Evolutionary conservation across 1,140 invertebrate species (phyloP).

Genomic region (Sitophilus oryzae): DNA sequence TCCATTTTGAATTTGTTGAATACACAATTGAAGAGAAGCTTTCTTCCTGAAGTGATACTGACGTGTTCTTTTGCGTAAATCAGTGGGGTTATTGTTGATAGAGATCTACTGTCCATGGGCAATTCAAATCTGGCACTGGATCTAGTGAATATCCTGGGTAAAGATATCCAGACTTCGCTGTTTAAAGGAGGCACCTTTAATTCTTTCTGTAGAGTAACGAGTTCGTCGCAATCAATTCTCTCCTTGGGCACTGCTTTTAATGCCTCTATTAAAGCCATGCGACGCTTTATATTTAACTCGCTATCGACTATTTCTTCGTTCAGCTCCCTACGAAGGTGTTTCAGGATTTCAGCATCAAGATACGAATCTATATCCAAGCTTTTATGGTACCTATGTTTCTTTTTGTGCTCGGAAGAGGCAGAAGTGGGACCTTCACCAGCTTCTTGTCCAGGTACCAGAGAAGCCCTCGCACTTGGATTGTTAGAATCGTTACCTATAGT

Average conservation of each 20-base stretch:
- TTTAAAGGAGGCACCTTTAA: constrained; percentile 44
- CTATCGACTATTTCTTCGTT: constrained; percentile 60
- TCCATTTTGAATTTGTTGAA: constrained; percentile 50
- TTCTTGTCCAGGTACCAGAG: constrained; percentile 42
- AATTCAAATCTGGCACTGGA: constrained; percentile 59
- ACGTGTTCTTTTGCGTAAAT: constrained; percentile 57
- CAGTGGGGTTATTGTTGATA: constrained; percentile 53
- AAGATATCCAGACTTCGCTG: constrained; percentile 51
- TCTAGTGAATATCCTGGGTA: constrained; percentile 58
- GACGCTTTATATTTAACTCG: constrained; percentile 58
- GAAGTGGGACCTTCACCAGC: constrained; percentile 31
- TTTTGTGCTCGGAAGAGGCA: not conserved
- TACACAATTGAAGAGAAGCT: constrained; percentile 53
- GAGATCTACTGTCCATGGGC: constrained; percentile 53
- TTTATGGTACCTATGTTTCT: not conserved
- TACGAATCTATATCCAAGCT: constrained; percentile 34
- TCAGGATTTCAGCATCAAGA: constrained; percentile 56
- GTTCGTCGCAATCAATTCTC: constrained; percentile 90
- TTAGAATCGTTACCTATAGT: constrained; percentile 50
- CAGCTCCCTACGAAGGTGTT: constrained; percentile 58
- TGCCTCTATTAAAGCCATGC: constrained; percentile 57
- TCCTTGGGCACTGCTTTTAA: constrained; percentile 47
- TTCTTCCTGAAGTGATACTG: constrained; percentile 54
- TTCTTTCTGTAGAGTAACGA: constrained; percentile 82
- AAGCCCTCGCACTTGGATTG: constrained; percentile 51